Conservation (phyloP, 2,113 vertebrate species). For the Centropus bengalensis region DNA sequence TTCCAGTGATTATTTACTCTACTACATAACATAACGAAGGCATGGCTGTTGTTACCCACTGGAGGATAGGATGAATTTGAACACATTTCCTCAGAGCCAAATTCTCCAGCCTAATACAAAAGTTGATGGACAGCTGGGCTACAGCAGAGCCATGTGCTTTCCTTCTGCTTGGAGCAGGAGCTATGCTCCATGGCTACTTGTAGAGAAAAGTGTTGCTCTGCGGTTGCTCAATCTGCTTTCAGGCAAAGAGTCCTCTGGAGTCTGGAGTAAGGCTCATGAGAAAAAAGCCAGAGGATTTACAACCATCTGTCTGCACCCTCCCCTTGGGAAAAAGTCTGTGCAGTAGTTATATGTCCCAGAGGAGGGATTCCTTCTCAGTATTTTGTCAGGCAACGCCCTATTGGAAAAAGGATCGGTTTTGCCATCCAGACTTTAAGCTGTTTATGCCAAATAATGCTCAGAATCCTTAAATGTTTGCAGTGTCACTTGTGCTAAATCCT, state of each 20-base stretch:
- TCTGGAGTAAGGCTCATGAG: neutral
- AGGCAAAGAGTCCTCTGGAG: neutral
- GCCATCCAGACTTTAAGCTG: conserved; percentile 3
- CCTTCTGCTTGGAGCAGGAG: conserved; percentile 36
- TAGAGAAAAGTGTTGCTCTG: neutral
- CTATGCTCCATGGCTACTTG: neutral
- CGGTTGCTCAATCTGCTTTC: neutral
- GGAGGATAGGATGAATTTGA: conserved; percentile 42
- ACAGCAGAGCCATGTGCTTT: conserved; percentile 30
- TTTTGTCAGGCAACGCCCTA: neutral
- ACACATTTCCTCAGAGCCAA: conserved; percentile 30
- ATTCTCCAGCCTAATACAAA: conserved; percentile 14
- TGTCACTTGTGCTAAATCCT: neutral
- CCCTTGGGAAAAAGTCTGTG: neutral
- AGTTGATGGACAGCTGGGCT: conserved; percentile 33
- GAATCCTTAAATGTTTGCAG: neutral
- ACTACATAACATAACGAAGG: neutral
- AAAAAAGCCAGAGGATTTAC: conserved; percentile 50
- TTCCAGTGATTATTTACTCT: conserved; percentile 59
- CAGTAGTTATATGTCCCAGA: conserved; percentile 4
- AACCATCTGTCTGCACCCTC: neutral
- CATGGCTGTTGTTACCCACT: neutral
- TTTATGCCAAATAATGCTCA: conserved; percentile 20
- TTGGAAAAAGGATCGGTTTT: neutral
- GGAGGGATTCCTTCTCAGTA: neutral